phyloP scores from a whole-genome alignment of 2,113 vertebrate genomes.

The Bolborhynchus lineola region DNA sequence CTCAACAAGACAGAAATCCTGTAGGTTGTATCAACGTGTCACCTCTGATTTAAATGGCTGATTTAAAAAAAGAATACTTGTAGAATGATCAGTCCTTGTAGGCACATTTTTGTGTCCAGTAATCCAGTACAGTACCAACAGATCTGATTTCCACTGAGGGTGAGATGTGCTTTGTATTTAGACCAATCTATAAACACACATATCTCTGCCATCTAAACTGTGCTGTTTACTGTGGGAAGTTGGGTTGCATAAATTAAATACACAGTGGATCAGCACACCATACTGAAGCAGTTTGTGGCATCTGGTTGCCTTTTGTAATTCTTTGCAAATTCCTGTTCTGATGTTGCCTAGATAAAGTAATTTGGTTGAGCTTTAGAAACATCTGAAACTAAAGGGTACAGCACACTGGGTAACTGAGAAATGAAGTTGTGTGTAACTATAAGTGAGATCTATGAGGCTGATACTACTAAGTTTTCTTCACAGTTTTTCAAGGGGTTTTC shows the following conservation, averaged over 20 bases:
- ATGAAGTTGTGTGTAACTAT: rapidly evolving
- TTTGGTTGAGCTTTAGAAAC: background rate
- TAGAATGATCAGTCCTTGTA: background rate
- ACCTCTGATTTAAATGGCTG: background rate
- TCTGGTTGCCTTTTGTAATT: background rate
- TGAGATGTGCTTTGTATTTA: background rate
- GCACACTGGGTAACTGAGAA: rapidly evolving
- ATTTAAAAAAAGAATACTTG: background rate
- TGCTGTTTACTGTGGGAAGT: background rate
- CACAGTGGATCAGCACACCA: background rate
- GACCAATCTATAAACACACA: background rate
- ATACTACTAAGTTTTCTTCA: background rate
- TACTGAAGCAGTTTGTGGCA: background rate
- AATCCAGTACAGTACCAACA: background rate
- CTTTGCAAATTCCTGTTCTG: background rate
- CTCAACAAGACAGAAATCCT: background rate
- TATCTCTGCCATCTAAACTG: background rate
- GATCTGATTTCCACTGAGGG: background rate
- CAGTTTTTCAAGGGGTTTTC: background rate
- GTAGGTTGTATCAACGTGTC: background rate
- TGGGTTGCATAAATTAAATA: background rate
- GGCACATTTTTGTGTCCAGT: background rate
- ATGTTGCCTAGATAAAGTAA: background rate
- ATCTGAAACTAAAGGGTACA: background rate
- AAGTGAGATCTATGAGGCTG: background rate